phyloP scores from a whole-genome alignment of 1,140 invertebrate species.

The Drosophila punjabiensis region DNA sequence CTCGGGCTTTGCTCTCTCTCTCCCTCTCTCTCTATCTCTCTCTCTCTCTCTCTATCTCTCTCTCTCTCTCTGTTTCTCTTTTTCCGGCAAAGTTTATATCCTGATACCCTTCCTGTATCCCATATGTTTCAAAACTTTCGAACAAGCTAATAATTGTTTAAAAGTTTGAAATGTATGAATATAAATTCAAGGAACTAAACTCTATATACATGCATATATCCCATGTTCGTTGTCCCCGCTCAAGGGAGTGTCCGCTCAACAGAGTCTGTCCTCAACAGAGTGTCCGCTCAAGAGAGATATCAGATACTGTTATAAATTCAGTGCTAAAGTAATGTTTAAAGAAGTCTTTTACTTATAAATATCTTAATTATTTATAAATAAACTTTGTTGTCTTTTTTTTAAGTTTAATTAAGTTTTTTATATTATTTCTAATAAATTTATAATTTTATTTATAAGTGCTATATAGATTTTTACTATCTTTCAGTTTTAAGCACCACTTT shows the following conservation, averaged over 20 bases:
- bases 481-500: too few relatives aligned
- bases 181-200: background rate
- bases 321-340: background rate
- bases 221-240: background rate
- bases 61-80: background rate
- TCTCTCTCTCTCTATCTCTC: background rate
- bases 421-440: background rate
- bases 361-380: background rate
- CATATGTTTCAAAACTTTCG: conserved; percentile 13
- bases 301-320: background rate
- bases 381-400: background rate
- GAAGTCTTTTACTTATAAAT: background rate
- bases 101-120: conserved; percentile 18
- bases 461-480: too few relatives aligned
- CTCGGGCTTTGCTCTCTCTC: background rate
- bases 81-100: background rate
- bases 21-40: background rate
- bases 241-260: background rate
- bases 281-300: background rate
- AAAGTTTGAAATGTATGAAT: conserved; percentile 19
- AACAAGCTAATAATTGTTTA: conserved; percentile 19
- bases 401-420: background rate
- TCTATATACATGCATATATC: background rate
- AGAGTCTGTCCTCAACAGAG: background rate
- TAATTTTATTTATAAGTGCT: background rate